Conservation (phyloP, 2,888 invertebrate species). For the Cistogaster globosa region DNA sequence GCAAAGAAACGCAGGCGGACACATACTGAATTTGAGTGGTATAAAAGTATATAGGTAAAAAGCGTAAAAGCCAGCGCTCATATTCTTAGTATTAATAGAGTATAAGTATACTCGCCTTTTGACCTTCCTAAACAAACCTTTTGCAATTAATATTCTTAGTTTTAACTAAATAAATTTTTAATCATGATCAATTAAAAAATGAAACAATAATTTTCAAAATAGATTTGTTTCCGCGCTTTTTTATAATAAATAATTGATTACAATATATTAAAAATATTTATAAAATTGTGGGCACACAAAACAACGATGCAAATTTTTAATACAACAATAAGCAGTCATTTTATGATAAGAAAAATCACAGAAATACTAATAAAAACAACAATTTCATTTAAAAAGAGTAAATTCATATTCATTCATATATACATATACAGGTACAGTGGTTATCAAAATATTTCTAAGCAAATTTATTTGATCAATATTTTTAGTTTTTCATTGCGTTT, state of each 20-base stretch:
- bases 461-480: too few species aligned
- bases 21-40: too few species aligned
- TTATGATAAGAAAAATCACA: slow-evolving; percentile 34
- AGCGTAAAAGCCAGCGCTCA: too few species aligned
- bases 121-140: too few species aligned
- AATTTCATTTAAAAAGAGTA: slow-evolving; percentile 27
- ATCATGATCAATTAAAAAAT: not conserved
- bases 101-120: too few species aligned
- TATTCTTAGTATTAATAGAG: too few species aligned
- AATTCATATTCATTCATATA: too few species aligned
- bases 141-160: too few species aligned
- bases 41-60: too few species aligned
- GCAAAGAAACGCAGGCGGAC: too few species aligned
- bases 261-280: slow-evolving; percentile 19
- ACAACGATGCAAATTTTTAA: slow-evolving; percentile 21
- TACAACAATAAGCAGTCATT: not conserved
- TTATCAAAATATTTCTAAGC: not conserved
- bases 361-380: slow-evolving; percentile 31
- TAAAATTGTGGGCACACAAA: slow-evolving; percentile 49
- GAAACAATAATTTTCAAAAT: slow-evolving; percentile 7
- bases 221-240: slow-evolving; percentile 38
- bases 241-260: slow-evolving; percentile 34
- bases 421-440: not conserved
- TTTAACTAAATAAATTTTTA: too few species aligned
- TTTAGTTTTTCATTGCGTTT: too few species aligned